Evolutionary conservation across 2,113 vertebrate genomes (phyloP).

Genomic region (Andinoacara biseriatus): DNA sequence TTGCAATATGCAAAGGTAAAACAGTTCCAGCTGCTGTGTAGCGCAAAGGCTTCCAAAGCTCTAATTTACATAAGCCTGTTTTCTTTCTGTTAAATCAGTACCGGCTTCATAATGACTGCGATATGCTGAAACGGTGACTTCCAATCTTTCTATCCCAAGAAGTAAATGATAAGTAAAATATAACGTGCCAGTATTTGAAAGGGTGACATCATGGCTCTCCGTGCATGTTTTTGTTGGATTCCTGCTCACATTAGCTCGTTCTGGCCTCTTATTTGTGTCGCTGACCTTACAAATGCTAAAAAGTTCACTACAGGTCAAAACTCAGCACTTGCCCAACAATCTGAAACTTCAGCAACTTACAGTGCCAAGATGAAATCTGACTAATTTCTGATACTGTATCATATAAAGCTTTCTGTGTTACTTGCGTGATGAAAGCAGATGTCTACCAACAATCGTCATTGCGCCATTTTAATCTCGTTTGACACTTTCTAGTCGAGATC

Average conservation of each 20-base stretch:
- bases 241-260: neutral
- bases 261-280: neutral
- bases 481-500: neutral
- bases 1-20: neutral
- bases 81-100: neutral
- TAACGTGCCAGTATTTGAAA: neutral
- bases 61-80: neutral
- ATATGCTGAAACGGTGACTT: neutral
- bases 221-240: neutral
- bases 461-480: neutral
- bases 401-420: slow-evolving; percentile 27
- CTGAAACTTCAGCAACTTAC: neutral
- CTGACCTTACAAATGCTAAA: neutral
- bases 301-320: neutral
- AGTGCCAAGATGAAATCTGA: neutral
- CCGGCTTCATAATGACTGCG: neutral
- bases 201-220: neutral
- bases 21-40: neutral
- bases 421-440: neutral
- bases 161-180: neutral
- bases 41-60: too few species aligned
- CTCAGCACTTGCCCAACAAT: neutral
- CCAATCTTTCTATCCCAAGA: neutral
- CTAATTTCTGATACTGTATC: neutral
- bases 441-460: too few species aligned